Evolutionary conservation across 2,888 invertebrate genomes (phyloP).

Genomic region (Syritta pipiens): DNA sequence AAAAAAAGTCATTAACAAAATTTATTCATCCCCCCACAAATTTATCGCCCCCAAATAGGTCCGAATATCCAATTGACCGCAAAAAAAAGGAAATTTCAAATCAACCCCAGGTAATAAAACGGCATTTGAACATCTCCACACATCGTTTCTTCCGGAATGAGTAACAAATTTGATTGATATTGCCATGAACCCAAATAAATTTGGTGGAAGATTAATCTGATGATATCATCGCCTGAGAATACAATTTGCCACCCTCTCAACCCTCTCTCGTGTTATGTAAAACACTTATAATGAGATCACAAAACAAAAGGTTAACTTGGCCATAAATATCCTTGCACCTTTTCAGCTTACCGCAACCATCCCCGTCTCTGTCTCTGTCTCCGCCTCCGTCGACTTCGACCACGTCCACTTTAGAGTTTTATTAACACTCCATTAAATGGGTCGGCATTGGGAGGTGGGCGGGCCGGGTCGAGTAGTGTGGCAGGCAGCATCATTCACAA

Average conservation of each 20-base stretch:
- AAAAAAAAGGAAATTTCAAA: conserved; percentile 26
- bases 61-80: conserved; percentile 5
- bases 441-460: conserved; percentile 42
- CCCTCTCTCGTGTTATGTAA: conserved; percentile 25
- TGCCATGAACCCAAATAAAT: conserved; percentile 52
- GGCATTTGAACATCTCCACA: conserved; percentile 1
- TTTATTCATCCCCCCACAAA: no score
- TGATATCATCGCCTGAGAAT: conserved; percentile 35
- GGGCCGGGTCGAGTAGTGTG: conserved; percentile 35
- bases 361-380: no score
- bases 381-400: not conserved
- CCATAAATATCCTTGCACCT: conserved; percentile 64
- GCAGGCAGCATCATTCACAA: conserved; percentile 51
- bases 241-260: conserved; percentile 31
- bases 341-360: no score
- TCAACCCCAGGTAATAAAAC: conserved; percentile 17
- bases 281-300: conserved; percentile 65
- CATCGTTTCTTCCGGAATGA: conserved; percentile 12
- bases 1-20: no score
- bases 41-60: not conserved
- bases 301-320: conserved; percentile 66
- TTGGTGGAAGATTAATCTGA: conserved; percentile 53
- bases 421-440: conserved; percentile 67
- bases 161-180: conserved; percentile 66
- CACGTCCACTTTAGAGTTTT: conserved; percentile 54